These are phyloP conservation scores for Eupithecia tripunctaria DNA, from an alignment of 2,888 invertebrate species.

Conservation along the genomic window DNA sequence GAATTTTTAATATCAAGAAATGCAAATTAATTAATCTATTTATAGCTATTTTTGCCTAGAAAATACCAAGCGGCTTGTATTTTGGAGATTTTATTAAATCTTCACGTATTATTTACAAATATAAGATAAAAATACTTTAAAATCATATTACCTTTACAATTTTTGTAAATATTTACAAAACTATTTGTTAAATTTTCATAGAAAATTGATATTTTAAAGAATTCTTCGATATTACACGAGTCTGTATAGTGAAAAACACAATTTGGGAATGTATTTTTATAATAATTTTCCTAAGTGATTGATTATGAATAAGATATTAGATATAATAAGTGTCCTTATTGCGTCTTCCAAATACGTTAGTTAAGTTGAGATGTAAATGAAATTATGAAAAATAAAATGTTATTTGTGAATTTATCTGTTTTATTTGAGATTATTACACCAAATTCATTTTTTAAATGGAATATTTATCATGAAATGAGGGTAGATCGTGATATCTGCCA, in stretches of 20 bases:
- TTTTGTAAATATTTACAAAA: background rate
- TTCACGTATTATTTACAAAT: background rate
- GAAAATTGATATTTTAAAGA: background rate
- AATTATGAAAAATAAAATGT: background rate
- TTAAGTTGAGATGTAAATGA: background rate
- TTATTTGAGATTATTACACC: background rate
- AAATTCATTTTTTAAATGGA: too few species aligned
- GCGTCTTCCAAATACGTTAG: conserved; percentile 6
- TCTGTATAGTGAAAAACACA: background rate
- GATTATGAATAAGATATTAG: background rate
- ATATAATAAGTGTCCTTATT: conserved; percentile 7
- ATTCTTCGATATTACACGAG: background rate
- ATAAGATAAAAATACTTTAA: background rate
- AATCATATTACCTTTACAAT: background rate
- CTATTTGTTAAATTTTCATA: background rate
- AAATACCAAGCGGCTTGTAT: background rate
- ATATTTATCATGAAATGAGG: too few species aligned
- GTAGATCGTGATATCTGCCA: too few species aligned
- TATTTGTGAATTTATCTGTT: conserved; percentile 2
- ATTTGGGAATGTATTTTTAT: background rate
- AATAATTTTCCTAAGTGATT: background rate
- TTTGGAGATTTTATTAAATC: background rate
- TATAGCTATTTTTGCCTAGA: background rate
- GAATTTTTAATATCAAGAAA: background rate
- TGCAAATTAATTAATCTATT: background rate